Base-by-base conservation (phyloP, 1,140 invertebrate genomes). In the Ptiloglossa arizonensis region DNA sequence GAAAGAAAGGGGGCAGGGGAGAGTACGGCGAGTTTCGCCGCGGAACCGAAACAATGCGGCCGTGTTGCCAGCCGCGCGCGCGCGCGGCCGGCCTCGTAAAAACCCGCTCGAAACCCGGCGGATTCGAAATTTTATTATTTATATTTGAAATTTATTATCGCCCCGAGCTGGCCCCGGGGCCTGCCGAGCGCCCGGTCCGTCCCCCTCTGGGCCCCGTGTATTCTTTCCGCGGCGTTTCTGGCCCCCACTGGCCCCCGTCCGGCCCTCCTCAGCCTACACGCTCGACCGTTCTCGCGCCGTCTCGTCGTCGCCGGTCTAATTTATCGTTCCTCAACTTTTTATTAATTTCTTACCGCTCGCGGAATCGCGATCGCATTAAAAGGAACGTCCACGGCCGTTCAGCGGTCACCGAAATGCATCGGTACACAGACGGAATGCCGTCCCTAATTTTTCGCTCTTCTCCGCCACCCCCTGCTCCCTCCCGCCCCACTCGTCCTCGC, bases 271-370 rank as follows among this genome's bases (percentile, higher is more conserved):
- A n/a, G n/a, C 32, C 32, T 35, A 35, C 32, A 35, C 32, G 32
- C 67, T 62, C 64, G 22, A 52, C 54, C 64, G 54, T 80, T 83
- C 79, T 81, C 84, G 84, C 82, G 86, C 82, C 80, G 73, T 84
- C 82, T 83, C 84, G 87, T 87, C 89, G 86, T 87, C 89, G 86
- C 77, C 88, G 89, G 87, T 78, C 90, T 91, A 92, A 92, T 91
- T 92, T 91, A 92, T 91, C 91, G 91, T 91, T 91, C 89, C 84
- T 89, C 89, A 89, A 91, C 87, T 91, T 92, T 92, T 92, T 92
- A 92, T 91, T 92, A 91, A 92, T 92, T 91, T 92, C 87, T 89
- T 86, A 85, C 88, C 89, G 87, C 89, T 91, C 87, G 88, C 84
- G 82, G 86, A 89, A 88, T 86, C 82, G 85, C 74, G 85, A 87